Conservation (phyloP, 35 echinoderm and acorn worm genomes). For the Holothuria glaberrima region DNA sequence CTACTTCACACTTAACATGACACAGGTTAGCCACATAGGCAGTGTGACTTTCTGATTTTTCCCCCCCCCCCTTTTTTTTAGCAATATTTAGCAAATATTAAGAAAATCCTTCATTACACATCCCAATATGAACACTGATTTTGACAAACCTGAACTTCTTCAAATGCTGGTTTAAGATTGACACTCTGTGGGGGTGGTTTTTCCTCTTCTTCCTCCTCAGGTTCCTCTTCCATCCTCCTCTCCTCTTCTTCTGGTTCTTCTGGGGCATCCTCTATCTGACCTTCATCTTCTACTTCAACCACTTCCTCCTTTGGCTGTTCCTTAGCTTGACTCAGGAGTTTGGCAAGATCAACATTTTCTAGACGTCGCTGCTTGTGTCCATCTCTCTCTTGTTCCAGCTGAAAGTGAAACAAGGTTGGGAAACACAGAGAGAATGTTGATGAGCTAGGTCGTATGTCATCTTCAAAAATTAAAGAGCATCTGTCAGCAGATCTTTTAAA, state of each 20-base stretch:
- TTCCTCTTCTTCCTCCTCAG: slow-evolving; percentile 35
- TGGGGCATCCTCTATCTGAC: neutral
- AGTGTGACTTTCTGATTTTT: too few species aligned
- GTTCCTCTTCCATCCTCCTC: slow-evolving; percentile 1
- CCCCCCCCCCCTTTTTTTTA: too few species aligned
- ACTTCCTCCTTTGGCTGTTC: slow-evolving; percentile 76
- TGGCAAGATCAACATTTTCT: slow-evolving; percentile 54
- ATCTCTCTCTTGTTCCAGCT: slow-evolving; percentile 87
- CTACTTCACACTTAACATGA: too few species aligned
- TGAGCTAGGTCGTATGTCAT: neutral
- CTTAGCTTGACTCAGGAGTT: slow-evolving; percentile 51
- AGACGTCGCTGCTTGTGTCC: slow-evolving; percentile 76
- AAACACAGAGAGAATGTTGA: neutral
- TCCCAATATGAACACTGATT: too few species aligned
- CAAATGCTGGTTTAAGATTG: slow-evolving; percentile 54
- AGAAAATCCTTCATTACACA: too few species aligned
- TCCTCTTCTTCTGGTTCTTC: slow-evolving; percentile 20
- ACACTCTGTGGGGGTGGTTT: slow-evolving; percentile 1
- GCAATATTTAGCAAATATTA: too few species aligned
- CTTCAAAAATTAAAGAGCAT: neutral
- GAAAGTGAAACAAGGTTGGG: neutral
- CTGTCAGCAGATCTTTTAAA: neutral
- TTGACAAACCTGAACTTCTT: neutral
- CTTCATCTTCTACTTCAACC: slow-evolving; percentile 34
- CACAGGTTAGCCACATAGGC: too few species aligned